Evolutionary conservation across 2,888 invertebrate genomes (phyloP), one percentile per base, ranked within the genome.

Genomic region (Drosophila maculinotata): DNA sequence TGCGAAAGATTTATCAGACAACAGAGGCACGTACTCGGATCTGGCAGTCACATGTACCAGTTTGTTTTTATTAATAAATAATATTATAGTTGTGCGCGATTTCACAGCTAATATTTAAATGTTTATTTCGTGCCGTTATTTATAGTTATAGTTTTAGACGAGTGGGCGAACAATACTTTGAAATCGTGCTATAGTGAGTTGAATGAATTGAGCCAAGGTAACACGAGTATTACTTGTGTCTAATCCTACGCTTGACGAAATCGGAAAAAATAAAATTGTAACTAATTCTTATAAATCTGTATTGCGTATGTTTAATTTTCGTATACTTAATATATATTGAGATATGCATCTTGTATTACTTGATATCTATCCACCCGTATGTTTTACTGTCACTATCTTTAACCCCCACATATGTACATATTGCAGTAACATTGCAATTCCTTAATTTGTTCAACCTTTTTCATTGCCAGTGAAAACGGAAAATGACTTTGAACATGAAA

Each of bases 181-280:
- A 45, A 42, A 60, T 28, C 35, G 17, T 42, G 20, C 30, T 47
- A n/a, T 33, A 20, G 35, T 52, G 64, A 65, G 80, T 79, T 80
- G 80, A 80, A 86, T 76, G 80, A 76, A 63, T 69, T 52, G 47
- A 66, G 51, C 49, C 86, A 79, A 71, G 83, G 86, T 65, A 47
- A 68, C 14, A 9, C 12, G 5, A 20, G 20, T 20, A 20, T 20
- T 20, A 20, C 20, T 3, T 20, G 20, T 20, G 20, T 20, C 20
- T 20, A 20, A 4, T 20, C 20, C 20, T 20, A 2, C 4, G 4
- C 4, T 3, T 20, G 20, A 20, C 4, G 2, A 20, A 3, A 20
- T 20, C 20, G 20, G 20, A 20, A 20, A 20, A 20, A 3, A 20
- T 20, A 4, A 20, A 20, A 20, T 20, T 3, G n/a, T n/a, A 20